Base-by-base conservation (phyloP, 2,113 vertebrate species). In the Telmatochromis brichardi region DNA sequence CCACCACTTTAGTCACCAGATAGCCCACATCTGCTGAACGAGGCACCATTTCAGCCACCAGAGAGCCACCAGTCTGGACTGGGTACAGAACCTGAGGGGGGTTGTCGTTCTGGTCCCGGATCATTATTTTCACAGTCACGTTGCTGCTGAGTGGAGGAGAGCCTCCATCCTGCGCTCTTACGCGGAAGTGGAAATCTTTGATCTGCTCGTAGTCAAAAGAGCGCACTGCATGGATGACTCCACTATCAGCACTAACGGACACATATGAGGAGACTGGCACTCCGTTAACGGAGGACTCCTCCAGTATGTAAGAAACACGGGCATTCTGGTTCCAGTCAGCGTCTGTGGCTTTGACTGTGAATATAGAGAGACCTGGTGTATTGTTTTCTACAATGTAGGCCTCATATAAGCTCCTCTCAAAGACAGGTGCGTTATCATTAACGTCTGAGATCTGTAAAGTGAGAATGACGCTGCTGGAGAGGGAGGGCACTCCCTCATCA, bases 301-400 rank as follows among this genome's bases (percentile, higher is more conserved):
- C 57, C 28, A 60, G 57, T 6, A 60, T 60, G 57, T 60, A 60
- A 60, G 57, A 60, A 60, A 60, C 57, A 60, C 57, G 57, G 57
- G 57, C 15, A 0, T 60, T 60, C 5, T 60, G 57, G 57, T 4
- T 60, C 57, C 57, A 60, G 0, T 60, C 57, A 33, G 0, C 28
- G 9, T 60, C 57, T 0, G 15, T 0, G 3, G 58, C 58, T 33
- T 60, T 60, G 0, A 60, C 28, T 0, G 58, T 60, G 2, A 33
- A 33, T 33, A 60, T 0, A 3, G 58, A 60, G 0, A 33, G 0
- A 4, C 58, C 0, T 0, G 58, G 58, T 0, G 58, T 60, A 0
- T 60, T 60, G 58, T 60, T 60, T 60, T 60, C 58, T 11, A 60
- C 1, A 19, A 89, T 2, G 0, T 63, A 82, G 80, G 65, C 80